Conservation (phyloP, 1,140 invertebrate genomes). For the Agraylea sexmaculata region DNA sequence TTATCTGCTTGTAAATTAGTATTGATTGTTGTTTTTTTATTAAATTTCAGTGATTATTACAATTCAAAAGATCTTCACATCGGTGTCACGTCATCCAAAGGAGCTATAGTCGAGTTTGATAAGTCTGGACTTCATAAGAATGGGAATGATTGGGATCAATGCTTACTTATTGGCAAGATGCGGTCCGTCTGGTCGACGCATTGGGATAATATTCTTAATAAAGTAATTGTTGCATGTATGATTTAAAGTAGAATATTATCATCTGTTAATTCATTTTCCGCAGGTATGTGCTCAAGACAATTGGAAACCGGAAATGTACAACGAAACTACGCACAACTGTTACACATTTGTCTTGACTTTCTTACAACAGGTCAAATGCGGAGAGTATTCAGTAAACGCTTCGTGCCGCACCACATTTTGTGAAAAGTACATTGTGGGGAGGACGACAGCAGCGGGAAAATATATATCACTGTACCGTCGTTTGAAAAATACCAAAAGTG, state of each 20-base stretch:
- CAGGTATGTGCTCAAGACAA: conserved; percentile 47
- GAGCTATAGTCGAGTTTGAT: conserved; percentile 67
- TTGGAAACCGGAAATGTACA: conserved; percentile 55
- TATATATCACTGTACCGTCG: conserved; percentile 69
- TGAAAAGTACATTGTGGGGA: conserved; percentile 61
- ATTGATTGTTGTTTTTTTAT: conserved; percentile 7
- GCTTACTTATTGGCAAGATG: conserved; percentile 54
- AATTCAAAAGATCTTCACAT: conserved; percentile 72
- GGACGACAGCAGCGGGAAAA: conserved; percentile 62
- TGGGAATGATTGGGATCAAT: conserved; percentile 51
- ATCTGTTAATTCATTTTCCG: conserved; percentile 16
- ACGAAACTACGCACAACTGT: conserved; percentile 63
- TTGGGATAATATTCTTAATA: conserved; percentile 60
- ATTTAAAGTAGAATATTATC: conserved; percentile 3
- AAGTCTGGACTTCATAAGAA: conserved; percentile 49
- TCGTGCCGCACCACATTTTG: conserved; percentile 55
- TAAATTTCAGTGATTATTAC: conserved; percentile 55
- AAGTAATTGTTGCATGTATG: conserved; percentile 31
- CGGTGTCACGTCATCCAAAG: conserved; percentile 63
- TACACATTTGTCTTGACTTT: conserved; percentile 70
- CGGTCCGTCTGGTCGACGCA: conserved; percentile 55
- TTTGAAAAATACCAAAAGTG: conserved; percentile 20
- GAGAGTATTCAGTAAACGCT: conserved; percentile 49
- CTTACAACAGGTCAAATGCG: conserved; percentile 50
- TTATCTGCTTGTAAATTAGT: conserved; percentile 6